Percentiles rank a stretch among this genome's conserved stretches.
Evolutionary conservation across 1,140 invertebrate species (phyloP).

Genomic region (Scaptodrosophila lebanonensis): DNA sequence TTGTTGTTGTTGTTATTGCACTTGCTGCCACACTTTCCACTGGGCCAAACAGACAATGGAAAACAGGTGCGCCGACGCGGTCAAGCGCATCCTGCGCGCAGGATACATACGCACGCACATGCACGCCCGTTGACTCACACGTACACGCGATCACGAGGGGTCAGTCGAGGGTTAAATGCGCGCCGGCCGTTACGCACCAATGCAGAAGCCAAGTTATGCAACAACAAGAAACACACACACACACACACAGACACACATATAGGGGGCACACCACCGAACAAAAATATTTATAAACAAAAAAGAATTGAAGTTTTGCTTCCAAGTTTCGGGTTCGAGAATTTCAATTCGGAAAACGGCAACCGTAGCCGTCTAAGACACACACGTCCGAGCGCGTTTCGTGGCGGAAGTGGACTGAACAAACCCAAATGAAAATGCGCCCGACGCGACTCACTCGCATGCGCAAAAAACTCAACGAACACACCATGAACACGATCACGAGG

Average conservation of each 20-base stretch:
- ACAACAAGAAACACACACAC: conserved; percentile 34
- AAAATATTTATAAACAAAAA: conserved; percentile 32
- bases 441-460: conserved; percentile 22
- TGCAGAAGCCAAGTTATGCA: conserved; percentile 22
- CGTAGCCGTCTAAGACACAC: conserved; percentile 13
- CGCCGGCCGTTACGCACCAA: conserved; percentile 53
- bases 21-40: no score
- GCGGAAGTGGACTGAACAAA: conserved; percentile 68
- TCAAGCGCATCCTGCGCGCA: conserved; percentile 60
- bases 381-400: conserved; percentile 66
- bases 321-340: background rate
- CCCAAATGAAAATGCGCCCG: conserved; percentile 20
- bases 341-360: conserved; percentile 10
- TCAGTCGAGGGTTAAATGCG: conserved; percentile 20
- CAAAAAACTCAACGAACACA: conserved; percentile 30
- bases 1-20: conserved; percentile 10
- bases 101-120: conserved; percentile 21
- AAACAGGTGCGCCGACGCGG: conserved; percentile 60
- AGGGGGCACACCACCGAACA: conserved; percentile 13
- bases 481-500: background rate
- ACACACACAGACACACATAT: conserved; percentile 21
- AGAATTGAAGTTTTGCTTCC: conserved; percentile 20
- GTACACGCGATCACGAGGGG: background rate
- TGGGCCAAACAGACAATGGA: no score
- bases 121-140: conserved; percentile 3